These are phyloP conservation scores for Rugalucina vietnamica DNA, from an alignment of 2,888 invertebrate species.

Conservation along the genomic window DNA sequence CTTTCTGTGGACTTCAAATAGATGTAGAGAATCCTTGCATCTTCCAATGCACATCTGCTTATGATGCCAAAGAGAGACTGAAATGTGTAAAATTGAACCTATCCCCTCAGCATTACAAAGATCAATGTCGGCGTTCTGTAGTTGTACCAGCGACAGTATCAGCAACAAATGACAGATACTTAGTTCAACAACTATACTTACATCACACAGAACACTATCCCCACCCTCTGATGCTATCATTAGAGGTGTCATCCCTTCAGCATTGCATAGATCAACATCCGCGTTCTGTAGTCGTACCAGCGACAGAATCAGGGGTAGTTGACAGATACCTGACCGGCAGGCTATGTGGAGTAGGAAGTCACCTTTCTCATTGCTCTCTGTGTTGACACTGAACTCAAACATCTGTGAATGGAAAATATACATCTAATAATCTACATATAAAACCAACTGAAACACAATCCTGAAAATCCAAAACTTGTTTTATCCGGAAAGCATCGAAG, in stretches of 20 bases:
- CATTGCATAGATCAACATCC: conserved; percentile 76
- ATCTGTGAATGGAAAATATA: conserved; percentile 75
- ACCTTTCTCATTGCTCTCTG: conserved; percentile 74
- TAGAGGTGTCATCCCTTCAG: conserved; percentile 76
- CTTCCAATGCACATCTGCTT: too few species aligned
- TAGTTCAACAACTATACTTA: conserved; percentile 63
- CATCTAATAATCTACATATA: too few species aligned
- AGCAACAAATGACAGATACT: conserved; percentile 74
- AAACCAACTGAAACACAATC: too few species aligned
- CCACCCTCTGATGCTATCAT: conserved; percentile 77
- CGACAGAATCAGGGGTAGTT: conserved; percentile 74
- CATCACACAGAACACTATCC: conserved; percentile 77
- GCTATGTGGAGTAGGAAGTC: conserved; percentile 78
- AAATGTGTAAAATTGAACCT: too few species aligned
- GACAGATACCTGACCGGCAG: conserved; percentile 72
- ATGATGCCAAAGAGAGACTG: too few species aligned
- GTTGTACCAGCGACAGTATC: conserved; percentile 71
- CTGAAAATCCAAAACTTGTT: too few species aligned
- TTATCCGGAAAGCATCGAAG: too few species aligned
- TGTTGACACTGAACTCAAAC: conserved; percentile 79
- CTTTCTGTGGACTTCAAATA: too few species aligned
- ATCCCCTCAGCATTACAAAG: conserved; percentile 74
- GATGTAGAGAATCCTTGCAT: too few species aligned
- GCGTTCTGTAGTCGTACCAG: conserved; percentile 75
- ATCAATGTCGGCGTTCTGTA: conserved; percentile 78